A percentile compares a stretch with the other conserved stretches of the same genome.
Conservation (phyloP, 1,140 invertebrate species). For the Eupristina koningsbergeri region DNA sequence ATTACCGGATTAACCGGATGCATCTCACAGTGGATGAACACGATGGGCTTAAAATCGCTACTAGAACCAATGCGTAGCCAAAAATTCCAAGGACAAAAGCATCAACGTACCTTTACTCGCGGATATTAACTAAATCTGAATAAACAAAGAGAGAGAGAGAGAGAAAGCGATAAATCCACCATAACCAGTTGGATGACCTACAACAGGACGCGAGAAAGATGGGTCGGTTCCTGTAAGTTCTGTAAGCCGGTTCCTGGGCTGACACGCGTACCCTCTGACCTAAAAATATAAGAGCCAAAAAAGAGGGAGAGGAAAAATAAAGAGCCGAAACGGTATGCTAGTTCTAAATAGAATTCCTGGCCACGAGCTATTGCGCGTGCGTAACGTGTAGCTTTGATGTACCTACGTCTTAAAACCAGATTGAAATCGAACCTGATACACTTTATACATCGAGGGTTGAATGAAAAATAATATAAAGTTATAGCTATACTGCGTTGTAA, state of each 20-base stretch:
- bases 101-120: conserved; percentile 53
- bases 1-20: conserved; percentile 57
- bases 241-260: no score
- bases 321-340: conserved; percentile 58
- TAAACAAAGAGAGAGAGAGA: conserved; percentile 59
- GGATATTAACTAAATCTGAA: conserved; percentile 69
- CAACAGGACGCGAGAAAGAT: conserved; percentile 21
- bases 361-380: conserved; percentile 1
- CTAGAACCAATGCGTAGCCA: conserved; percentile 15
- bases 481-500: conserved; percentile 36
- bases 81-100: conserved; percentile 58
- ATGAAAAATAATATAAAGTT: conserved; percentile 51
- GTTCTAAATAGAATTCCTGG: conserved; percentile 57
- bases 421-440: conserved; percentile 60
- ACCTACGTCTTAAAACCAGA: conserved; percentile 53
- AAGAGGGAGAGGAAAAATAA: conserved; percentile 53
- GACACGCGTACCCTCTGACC: conserved; percentile 29
- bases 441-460: conserved; percentile 31
- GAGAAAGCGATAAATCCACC: conserved; percentile 20
- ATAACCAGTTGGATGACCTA: conserved; percentile 45
- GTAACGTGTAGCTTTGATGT: neutral
- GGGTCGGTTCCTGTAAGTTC: conserved; percentile 32
- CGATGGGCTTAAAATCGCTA: conserved; percentile 13
- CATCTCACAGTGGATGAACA: conserved; percentile 43
- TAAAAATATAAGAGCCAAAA: conserved; percentile 37